Percentiles rank a stretch among this genome's conserved stretches.
Conservation (phyloP, 2,888 invertebrate genomes). For the Cheilosia impressa region DNA sequence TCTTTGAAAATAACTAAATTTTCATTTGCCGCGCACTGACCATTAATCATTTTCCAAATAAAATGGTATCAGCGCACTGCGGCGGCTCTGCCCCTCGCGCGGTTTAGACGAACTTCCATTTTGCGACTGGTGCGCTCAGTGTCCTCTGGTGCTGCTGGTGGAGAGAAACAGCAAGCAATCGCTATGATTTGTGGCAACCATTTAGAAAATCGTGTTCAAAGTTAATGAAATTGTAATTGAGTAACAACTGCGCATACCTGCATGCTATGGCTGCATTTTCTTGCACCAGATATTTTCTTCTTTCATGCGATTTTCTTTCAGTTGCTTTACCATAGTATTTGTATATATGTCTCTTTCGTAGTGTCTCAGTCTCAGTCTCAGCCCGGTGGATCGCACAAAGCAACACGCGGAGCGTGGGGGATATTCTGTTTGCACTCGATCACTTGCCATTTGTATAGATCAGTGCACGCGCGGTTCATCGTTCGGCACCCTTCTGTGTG, state of each 20-base stretch:
- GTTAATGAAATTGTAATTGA: conserved; percentile 84
- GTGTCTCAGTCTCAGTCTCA: not conserved
- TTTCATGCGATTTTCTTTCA: conserved; percentile 37
- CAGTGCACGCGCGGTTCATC: conserved; percentile 59
- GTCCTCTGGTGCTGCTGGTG: conserved; percentile 13
- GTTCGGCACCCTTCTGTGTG: conserved; percentile 27
- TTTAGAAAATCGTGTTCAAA: conserved; percentile 84
- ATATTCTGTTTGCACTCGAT: conserved; percentile 38
- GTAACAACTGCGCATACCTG: conserved; percentile 78
- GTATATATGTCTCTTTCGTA: not conserved
- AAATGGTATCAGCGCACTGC: conserved; percentile 70
- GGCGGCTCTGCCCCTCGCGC: conserved; percentile 35
- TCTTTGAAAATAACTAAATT: conserved; percentile 71
- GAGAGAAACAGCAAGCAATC: conserved; percentile 79
- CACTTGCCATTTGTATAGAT: conserved; percentile 66
- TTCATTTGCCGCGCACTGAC: conserved; percentile 63
- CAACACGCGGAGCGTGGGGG: not conserved
- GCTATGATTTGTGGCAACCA: conserved; percentile 84
- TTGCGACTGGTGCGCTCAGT: conserved; percentile 30
- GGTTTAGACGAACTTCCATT: conserved; percentile 68
- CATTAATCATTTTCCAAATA: conserved; percentile 74
- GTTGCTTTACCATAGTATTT: not conserved
- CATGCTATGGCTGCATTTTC: conserved; percentile 47
- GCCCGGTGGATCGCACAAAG: not conserved
- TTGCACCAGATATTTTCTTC: conserved; percentile 69